These are phyloP conservation scores for Halisarca cf. caerulea DNA, from an alignment of 37 sponge, comb jelly and placozoan genomes.

Conservation along the genomic window DNA sequence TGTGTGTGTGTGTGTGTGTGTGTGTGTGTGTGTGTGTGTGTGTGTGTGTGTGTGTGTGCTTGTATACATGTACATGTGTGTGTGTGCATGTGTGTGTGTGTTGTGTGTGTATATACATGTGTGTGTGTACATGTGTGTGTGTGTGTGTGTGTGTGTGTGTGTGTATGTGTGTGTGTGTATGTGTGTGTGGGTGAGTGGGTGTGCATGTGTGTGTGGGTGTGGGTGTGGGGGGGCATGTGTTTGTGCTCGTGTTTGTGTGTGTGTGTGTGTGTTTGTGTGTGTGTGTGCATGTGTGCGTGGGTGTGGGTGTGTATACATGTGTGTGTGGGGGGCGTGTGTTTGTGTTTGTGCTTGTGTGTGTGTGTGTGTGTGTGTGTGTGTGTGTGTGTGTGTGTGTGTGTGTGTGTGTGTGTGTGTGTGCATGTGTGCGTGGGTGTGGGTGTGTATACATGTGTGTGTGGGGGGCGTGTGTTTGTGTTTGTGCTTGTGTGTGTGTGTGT, in stretches of 20 bases:
- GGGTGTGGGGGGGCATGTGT: neutral
- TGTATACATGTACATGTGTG: no score
- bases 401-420: neutral
- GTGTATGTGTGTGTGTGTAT: no score
- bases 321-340: neutral
- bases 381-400: slow-evolving; percentile 5
- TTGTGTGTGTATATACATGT: no score
- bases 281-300: neutral
- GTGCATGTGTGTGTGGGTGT: neutral
- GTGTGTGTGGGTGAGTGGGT: neutral
- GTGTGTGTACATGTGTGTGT: no score
- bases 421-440: neutral
- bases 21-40: no score
- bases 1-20: no score
- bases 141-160: no score
- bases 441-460: neutral
- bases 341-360: neutral
- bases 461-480: no score
- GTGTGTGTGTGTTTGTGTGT: neutral
- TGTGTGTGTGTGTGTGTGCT: no score
- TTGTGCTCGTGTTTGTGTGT: neutral
- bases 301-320: neutral
- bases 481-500: no score
- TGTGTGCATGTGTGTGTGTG: no score
- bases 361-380: neutral